phyloP scores from a whole-genome alignment of 2,113 vertebrate species.

The Lepus timidus region DNA sequence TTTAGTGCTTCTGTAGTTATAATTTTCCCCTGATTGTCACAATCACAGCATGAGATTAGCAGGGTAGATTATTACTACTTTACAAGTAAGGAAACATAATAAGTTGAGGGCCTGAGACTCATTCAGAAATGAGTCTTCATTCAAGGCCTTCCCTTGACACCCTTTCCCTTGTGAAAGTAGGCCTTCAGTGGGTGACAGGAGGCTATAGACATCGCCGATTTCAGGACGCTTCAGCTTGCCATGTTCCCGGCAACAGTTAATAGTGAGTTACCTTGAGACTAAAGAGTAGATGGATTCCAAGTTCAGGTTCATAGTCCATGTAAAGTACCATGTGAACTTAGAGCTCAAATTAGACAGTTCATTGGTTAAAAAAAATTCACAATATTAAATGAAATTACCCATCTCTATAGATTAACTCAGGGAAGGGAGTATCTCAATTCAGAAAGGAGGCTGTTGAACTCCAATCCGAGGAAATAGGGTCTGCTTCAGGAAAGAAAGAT shows the following conservation, averaged over 20 bases:
- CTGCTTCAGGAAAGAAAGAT: not conserved
- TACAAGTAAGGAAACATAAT: not conserved
- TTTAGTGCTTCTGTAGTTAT: slow-evolving; percentile 27
- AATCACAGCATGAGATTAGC: not conserved
- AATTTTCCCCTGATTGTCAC: not conserved
- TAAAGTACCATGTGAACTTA: not conserved
- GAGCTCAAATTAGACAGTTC: not conserved
- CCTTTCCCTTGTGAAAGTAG: not conserved
- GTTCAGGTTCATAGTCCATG: not conserved
- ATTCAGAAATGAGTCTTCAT: not conserved
- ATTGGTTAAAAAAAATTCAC: not conserved
- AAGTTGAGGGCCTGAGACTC: not conserved
- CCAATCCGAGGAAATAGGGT: not conserved
- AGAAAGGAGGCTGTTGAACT: slow-evolving; percentile 7
- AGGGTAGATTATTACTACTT: slow-evolving; percentile 7
- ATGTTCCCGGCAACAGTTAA: not conserved
- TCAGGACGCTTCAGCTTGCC: not conserved
- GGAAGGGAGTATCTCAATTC: not conserved
- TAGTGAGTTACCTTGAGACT: not conserved
- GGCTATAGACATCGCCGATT: not conserved
- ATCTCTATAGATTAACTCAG: not conserved
- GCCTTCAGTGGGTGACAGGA: not conserved
- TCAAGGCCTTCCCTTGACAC: not conserved
- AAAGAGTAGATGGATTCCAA: not conserved
- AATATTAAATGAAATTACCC: slow-evolving; percentile 19